Base-by-base conservation (phyloP, 2,888 invertebrate species). In the Phasia obesa region DNA sequence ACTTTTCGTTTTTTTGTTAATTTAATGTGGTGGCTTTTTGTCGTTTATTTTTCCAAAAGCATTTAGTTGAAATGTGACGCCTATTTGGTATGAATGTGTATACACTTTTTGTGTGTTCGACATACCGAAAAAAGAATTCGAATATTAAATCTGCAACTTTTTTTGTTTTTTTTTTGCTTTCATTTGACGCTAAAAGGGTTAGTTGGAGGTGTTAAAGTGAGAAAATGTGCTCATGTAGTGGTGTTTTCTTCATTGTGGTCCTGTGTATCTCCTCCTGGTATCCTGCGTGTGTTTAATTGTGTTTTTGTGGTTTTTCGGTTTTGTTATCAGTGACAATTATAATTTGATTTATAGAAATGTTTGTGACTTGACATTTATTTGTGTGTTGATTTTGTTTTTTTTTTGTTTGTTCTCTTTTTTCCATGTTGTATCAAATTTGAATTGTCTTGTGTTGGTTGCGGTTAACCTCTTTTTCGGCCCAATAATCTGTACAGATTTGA, bases 341-440 rank as follows among this genome's bases (percentile, higher is more conserved):
- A 75, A 79, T 83, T 83, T 83, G 83, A 83, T 83, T 83, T 83
- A 83, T 83, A 79, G 79, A 75, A 83, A 59, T 75, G 67, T 83
- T 42, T 75, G 31, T 81, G 44, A 71, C 79, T 71, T 83, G 79
- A 79, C 83, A 83, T 83, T 83, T 83, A 79, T 83, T 83, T 78
- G 64, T 70, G 19, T 83, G 82, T 79, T 65, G 75, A 74, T 53
- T 73, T 77, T 42, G 13, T 35, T 55, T 35, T 31, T 64, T 13
- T n/a, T 47, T 6, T 42, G 15, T n/a, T n/a, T n/a, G n/a, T n/a
- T n/a, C n/a, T n/a, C n/a, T n/a, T n/a, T 60, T 51, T 17, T 15
- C 27, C n/a, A 6, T 64, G 2, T 38, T 21, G 25, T 59, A 38
- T 51, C 49, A 49, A 71, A 11, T 67, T 62, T 7, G 47, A 51